Percentiles rank a stretch among this genome's conserved stretches.
Conservation (phyloP, 2,113 vertebrate species). For the Gallinago jamesoni region DNA sequence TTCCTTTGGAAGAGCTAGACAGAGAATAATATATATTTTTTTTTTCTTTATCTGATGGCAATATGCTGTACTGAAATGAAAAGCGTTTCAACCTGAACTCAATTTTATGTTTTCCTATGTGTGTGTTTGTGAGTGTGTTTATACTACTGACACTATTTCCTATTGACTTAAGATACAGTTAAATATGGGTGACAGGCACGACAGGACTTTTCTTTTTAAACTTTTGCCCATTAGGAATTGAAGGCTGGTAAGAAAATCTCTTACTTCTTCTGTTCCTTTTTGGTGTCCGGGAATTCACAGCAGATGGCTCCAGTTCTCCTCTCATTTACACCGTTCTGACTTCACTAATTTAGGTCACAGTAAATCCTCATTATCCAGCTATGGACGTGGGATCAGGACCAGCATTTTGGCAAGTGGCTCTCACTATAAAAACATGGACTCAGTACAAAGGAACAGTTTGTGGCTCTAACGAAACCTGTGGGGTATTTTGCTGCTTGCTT, state of each 20-base stretch:
- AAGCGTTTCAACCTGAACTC: slow-evolving; percentile 21
- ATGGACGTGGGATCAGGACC: not conserved
- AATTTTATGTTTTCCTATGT: not conserved
- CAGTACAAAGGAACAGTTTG: not conserved
- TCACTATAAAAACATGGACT: not conserved
- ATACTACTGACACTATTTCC: not conserved
- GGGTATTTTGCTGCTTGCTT: slow-evolving; percentile 12
- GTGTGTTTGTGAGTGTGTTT: not conserved
- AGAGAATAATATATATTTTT: slow-evolving; percentile 26
- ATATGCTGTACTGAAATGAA: slow-evolving; percentile 13
- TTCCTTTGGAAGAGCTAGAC: slow-evolving; percentile 58
- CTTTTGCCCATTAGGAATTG: not conserved
- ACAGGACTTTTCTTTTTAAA: not conserved
- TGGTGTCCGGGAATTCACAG: slow-evolving; percentile 7
- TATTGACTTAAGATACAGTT: slow-evolving; percentile 10
- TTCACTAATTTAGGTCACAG: slow-evolving; percentile 9
- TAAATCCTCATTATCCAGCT: slow-evolving; percentile 42
- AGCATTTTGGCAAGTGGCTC: not conserved
- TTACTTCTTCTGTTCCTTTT: not conserved
- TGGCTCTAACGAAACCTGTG: not conserved
- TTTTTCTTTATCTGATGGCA: slow-evolving; percentile 49
- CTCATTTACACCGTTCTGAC: slow-evolving; percentile 22
- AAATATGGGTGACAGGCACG: not conserved
- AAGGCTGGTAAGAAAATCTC: not conserved
- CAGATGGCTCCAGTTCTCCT: slow-evolving; percentile 25